A percentile compares a stretch with the other conserved stretches of the same genome.
Evolutionary conservation across 2,888 invertebrate genomes (phyloP).

Genomic region (Lasioglossum leucozonium): DNA sequence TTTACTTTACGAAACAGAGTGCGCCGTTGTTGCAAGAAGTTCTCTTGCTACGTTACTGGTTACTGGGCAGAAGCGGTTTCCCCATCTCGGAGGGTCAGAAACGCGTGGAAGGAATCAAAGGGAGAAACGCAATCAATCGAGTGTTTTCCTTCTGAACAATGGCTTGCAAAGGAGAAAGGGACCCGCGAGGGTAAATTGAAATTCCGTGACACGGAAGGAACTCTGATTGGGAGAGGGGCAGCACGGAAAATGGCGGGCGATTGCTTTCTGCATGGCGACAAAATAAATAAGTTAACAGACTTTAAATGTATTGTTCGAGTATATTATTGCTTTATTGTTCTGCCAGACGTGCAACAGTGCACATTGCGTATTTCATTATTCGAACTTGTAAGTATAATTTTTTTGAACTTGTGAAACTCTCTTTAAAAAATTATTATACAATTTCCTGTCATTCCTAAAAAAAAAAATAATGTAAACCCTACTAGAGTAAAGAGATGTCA

Average conservation of each 20-base stretch:
- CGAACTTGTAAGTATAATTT: no score
- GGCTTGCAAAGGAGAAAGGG: conserved; percentile 35
- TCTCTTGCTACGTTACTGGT: conserved; percentile 22
- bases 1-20: background rate
- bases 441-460: background rate
- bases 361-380: no score
- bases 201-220: conserved; percentile 65
- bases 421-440: background rate
- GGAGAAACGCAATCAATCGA: conserved; percentile 57
- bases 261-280: background rate
- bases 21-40: background rate
- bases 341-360: background rate
- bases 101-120: conserved; percentile 44
- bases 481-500: background rate
- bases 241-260: background rate
- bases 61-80: conserved; percentile 25
- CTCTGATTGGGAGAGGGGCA: conserved; percentile 58
- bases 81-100: conserved; percentile 32
- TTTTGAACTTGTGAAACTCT: background rate
- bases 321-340: no score
- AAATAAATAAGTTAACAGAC: background rate
- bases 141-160: conserved; percentile 56
- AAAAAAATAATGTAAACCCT: background rate
- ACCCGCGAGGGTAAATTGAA: conserved; percentile 61
- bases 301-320: background rate